These are phyloP conservation scores for Drosophila aff. DNA, from an alignment of 1,140 invertebrate species.

Conservation along the genomic window DNA sequence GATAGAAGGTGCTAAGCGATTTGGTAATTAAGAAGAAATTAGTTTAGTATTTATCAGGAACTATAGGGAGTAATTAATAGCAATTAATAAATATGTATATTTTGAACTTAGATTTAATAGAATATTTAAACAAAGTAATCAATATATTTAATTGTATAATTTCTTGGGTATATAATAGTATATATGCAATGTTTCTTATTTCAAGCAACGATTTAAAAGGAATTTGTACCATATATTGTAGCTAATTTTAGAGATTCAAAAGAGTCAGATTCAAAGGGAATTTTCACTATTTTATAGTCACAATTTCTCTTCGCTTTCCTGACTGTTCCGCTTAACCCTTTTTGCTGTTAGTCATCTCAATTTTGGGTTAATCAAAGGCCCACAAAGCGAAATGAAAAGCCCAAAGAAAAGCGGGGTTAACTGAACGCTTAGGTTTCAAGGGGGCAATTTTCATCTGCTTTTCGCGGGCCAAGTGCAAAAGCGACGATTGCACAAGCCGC, in stretches of 20 bases:
- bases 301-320: background rate
- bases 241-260: background rate
- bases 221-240: too few relatives aligned
- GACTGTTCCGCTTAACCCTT: slow-evolving; percentile 11
- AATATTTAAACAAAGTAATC: background rate
- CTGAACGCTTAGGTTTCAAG: background rate
- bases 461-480: slow-evolving; percentile 49
- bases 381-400: background rate
- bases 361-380: slow-evolving; percentile 21
- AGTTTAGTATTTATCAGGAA: background rate
- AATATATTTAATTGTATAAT: background rate
- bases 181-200: background rate
- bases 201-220: background rate
- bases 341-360: background rate
- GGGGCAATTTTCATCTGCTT: slow-evolving; percentile 44
- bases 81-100: background rate
- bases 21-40: slow-evolving; percentile 3
- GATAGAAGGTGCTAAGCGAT: background rate
- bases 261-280: background rate
- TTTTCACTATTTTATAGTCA: background rate
- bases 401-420: background rate
- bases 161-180: too few relatives aligned
- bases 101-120: too few relatives aligned
- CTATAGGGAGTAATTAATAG: background rate
- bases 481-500: slow-evolving; percentile 42